Base-by-base conservation (phyloP, 2,797 vertebrate genomes). In the Coluber constrictor region DNA sequence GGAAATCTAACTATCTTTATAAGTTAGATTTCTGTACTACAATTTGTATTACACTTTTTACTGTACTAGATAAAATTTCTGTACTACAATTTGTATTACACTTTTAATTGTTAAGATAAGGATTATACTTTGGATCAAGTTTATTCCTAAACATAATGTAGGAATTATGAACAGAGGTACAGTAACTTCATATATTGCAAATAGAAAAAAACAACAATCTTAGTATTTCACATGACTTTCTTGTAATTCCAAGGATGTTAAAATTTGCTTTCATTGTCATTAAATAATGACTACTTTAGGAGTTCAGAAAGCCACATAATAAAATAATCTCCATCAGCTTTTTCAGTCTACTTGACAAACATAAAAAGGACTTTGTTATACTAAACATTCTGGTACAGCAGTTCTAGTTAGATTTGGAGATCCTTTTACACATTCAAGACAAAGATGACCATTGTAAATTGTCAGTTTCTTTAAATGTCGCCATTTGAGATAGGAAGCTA, bases 401-500 rank as follows among this genome's bases (percentile, higher is more conserved):
- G 27, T 66, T 66, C n/a, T 90, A 57, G 57, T 56, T 90, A 88
- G 83, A 90, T 66, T 11, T 89, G 91, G 70, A 74, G 6, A 87
- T 87, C n/a, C 86, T 9, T 92, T 93, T 92, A 90, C 61, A 90
- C 12, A 88, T 16, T 5, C 90, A 43, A 37, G 93, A 95, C 91
- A 88, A 93, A 91, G 13, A 90, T 87, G 79, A 16, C 66, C 37
- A 55, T 32, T 87, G 10, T 90, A 92, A 94, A 90, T 32, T 92
- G 60, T 18, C 61, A 32, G 7, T 89, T 23, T 95, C 32, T 37
- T 91, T 90, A 66, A 87, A 92, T 91, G 29, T 32, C 89, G 5
- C 37, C 91, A 20, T n/a, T 93, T 94, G 87, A 94, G 86, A 90
- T 8, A 93, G 92, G 32, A 23, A 94, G 27, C 88, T 94, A 87